Evolutionary conservation across 2,113 vertebrate species (phyloP).

Genomic region (Cynoglossus semilaevis): DNA sequence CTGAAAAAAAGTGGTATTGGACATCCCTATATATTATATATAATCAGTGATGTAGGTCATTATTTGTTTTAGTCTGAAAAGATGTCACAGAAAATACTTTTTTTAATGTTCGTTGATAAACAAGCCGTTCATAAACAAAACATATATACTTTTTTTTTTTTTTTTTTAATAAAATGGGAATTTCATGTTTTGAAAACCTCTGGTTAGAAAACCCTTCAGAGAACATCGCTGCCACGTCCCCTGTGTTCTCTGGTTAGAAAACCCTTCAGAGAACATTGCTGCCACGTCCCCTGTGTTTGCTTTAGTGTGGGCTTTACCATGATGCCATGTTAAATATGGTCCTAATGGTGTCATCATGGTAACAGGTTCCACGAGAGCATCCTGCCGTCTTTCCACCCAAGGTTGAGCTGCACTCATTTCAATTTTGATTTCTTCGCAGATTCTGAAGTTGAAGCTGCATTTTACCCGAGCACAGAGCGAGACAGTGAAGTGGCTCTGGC

Average conservation of each 20-base stretch:
- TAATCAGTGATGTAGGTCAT: too few species aligned
- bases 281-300: constrained; percentile 5
- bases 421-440: constrained; percentile 56
- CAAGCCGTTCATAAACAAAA: too few species aligned
- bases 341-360: constrained; percentile 51
- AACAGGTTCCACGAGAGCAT: constrained; percentile 30
- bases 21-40: too few species aligned
- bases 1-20: too few species aligned
- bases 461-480: constrained; percentile 32
- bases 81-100: too few species aligned
- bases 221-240: neutral
- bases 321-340: constrained; percentile 27
- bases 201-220: neutral
- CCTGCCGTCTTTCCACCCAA: constrained; percentile 21
- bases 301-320: constrained; percentile 3
- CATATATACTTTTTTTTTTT: too few species aligned
- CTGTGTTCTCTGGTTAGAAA: neutral
- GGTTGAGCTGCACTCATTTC: constrained; percentile 45
- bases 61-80: too few species aligned
- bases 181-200: neutral
- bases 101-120: too few species aligned
- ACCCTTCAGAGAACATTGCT: neutral
- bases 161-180: too few species aligned
- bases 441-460: constrained; percentile 28
- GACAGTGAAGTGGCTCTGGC: constrained; percentile 36